phyloP scores from a whole-genome alignment of 2,797 vertebrate genomes.

The Tachyglossus aculeatus region DNA sequence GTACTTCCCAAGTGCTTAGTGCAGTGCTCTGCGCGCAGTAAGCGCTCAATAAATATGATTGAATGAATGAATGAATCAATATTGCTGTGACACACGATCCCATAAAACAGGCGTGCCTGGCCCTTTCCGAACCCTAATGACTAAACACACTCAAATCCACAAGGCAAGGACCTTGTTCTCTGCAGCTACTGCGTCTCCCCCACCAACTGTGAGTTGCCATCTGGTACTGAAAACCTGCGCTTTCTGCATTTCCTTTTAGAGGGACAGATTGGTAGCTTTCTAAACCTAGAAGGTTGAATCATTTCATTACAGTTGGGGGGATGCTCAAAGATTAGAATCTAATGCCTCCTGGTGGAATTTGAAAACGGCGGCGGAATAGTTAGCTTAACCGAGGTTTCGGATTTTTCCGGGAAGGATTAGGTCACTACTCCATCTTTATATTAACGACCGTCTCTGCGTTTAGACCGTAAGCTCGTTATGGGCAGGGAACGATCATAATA shows the following conservation, averaged over 20 bases:
- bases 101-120: constrained; percentile 28
- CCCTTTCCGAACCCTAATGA: constrained; percentile 59
- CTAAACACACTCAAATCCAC: constrained; percentile 60
- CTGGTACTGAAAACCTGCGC: constrained; percentile 58
- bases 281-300: constrained; percentile 20
- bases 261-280: constrained; percentile 33
- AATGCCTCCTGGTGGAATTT: constrained; percentile 60
- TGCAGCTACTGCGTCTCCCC: constrained; percentile 42
- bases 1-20: too few species aligned
- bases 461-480: too few species aligned
- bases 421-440: too few species aligned
- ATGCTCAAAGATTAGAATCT: constrained; percentile 36
- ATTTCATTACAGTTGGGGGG: constrained; percentile 27
- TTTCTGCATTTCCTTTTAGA: constrained; percentile 46
- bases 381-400: too few species aligned
- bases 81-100: too few species aligned
- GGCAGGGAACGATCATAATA: too few species aligned
- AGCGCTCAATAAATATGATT: too few species aligned
- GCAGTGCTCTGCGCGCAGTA: too few species aligned
- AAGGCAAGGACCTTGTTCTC: constrained; percentile 56
- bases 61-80: too few species aligned
- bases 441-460: too few species aligned
- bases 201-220: constrained; percentile 59
- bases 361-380: too few species aligned
- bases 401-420: too few species aligned